These are phyloP conservation scores for Laterallus jamaicensis DNA, from an alignment of 2,113 vertebrate genomes.

Conservation along the genomic window DNA sequence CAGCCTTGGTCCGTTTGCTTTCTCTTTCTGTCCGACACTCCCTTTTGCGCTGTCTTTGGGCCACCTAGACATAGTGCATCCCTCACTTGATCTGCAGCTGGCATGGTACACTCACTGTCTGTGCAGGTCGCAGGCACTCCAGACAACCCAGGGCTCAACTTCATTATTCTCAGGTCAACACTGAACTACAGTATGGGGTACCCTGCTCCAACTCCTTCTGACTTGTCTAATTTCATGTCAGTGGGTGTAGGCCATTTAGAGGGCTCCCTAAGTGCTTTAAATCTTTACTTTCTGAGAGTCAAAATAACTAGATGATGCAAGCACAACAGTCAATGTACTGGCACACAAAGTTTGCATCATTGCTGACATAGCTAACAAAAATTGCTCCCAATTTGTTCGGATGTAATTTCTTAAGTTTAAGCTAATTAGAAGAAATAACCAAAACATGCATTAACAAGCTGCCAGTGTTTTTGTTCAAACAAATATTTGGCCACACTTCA, in stretches of 20 bases:
- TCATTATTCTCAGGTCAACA: neutral
- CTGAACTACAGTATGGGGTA: neutral
- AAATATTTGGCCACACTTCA: slow-evolving; percentile 14
- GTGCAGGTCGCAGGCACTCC: too few species aligned
- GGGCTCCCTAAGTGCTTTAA: slow-evolving; percentile 19
- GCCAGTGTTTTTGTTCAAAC: slow-evolving; percentile 29
- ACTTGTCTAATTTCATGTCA: neutral
- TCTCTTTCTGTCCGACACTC: neutral
- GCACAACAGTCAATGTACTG: slow-evolving; percentile 7
- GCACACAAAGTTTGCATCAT: neutral
- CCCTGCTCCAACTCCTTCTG: neutral
- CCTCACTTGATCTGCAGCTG: neutral
- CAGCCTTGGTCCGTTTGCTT: neutral
- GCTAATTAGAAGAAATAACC: slow-evolving; percentile 56
- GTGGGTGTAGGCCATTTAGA: neutral
- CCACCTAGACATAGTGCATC: neutral
- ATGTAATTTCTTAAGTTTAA: slow-evolving; percentile 47
- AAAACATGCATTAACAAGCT: slow-evolving; percentile 38
- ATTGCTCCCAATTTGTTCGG: slow-evolving; percentile 42
- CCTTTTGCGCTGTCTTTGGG: neutral
- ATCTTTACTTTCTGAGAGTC: neutral
- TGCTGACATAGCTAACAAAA: slow-evolving; percentile 26
- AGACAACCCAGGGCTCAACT: neutral
- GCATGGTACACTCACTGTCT: neutral
- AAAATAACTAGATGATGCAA: slow-evolving; percentile 11